Evolutionary conservation across 1,140 invertebrate species (phyloP).

Genomic region (Dreissena polymorpha): DNA sequence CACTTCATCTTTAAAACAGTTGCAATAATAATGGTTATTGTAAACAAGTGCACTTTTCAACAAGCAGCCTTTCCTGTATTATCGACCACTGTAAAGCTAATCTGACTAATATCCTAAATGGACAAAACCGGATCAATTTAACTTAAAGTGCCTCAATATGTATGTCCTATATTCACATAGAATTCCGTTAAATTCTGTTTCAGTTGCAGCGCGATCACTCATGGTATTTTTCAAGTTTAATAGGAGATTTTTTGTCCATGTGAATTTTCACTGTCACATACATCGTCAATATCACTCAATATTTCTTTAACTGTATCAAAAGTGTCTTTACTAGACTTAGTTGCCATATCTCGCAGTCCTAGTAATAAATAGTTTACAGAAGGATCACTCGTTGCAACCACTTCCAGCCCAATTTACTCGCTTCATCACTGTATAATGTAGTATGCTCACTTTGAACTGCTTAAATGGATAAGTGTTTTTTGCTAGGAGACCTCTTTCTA

Average conservation of each 20-base stretch:
- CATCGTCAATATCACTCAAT: constrained; percentile 39
- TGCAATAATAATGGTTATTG: no score
- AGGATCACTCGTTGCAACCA: constrained; percentile 1
- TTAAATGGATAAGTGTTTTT: constrained; percentile 14
- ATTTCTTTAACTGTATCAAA: constrained; percentile 56
- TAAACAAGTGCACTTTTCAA: no score
- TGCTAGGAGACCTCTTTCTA: constrained; percentile 24
- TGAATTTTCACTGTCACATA: constrained; percentile 5
- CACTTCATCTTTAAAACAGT: no score
- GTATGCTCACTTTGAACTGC: no score
- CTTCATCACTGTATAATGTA: constrained; percentile 50
- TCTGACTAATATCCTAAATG: no score
- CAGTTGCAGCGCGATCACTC: constrained; percentile 49
- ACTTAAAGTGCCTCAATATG: neutral
- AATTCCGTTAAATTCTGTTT: constrained; percentile 44
- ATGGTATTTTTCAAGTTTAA: no score
- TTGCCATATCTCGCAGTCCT: constrained; percentile 52
- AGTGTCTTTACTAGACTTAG: constrained; percentile 25
- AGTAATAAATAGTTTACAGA: constrained; percentile 9
- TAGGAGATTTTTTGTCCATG: constrained; percentile 37
- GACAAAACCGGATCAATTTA: no score
- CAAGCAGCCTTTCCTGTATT: no score
- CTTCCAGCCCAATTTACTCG: constrained; percentile 52
- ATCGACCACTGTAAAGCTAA: no score
- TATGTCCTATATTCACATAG: constrained; percentile 12